A percentile compares a stretch with the other conserved stretches of the same genome.
These are phyloP conservation scores for Agelaius tricolor DNA, from an alignment of 2,113 vertebrate genomes.

Conservation along the genomic window DNA sequence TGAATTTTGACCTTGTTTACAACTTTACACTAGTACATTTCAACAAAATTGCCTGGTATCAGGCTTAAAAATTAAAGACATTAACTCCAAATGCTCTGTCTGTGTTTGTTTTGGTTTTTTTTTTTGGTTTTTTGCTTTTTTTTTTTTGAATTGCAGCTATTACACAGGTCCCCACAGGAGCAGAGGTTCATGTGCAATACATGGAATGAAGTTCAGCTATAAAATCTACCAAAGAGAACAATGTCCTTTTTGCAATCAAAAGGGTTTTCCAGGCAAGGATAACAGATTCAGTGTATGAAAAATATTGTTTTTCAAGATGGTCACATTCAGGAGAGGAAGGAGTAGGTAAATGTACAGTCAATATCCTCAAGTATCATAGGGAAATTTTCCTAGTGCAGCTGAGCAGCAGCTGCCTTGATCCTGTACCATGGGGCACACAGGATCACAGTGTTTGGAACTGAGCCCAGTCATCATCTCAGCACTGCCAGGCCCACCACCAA, in stretches of 20 bases:
- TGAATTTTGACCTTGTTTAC: neutral
- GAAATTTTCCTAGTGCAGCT: neutral
- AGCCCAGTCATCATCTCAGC: neutral
- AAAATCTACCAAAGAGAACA: neutral
- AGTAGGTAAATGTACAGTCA: neutral
- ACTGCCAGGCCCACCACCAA: neutral
- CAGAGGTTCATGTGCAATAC: fast-evolving
- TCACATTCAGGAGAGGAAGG: neutral
- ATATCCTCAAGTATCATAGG: neutral
- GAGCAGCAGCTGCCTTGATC: neutral
- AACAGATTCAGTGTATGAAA: neutral
- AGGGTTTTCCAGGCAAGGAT: neutral
- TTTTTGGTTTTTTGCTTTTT: neutral
- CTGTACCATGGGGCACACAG: neutral
- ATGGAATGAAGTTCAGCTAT: neutral
- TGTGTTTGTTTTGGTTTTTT: neutral
- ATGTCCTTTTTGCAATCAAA: neutral
- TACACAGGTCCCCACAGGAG: neutral
- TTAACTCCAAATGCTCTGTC: neutral
- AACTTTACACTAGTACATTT: neutral
- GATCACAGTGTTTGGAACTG: neutral
- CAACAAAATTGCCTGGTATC: neutral
- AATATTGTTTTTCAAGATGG: neutral
- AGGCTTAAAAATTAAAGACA: neutral
- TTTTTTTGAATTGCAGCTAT: neutral